Conservation (phyloP, 2,113 vertebrate species). For the Recurvirostra avosetta region DNA sequence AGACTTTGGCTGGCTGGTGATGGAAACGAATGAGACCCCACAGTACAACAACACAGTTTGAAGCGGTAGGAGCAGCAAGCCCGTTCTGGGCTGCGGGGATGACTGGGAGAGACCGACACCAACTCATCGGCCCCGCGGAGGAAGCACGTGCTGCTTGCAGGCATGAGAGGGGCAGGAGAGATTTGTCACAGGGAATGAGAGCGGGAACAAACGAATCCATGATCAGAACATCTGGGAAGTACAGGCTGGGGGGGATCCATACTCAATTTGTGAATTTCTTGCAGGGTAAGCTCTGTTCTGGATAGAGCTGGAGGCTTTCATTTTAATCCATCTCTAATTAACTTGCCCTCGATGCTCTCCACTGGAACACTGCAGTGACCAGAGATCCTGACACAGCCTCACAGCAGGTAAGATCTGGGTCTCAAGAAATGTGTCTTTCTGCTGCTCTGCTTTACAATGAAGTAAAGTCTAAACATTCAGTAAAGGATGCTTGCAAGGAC, state of each 20-base stretch:
- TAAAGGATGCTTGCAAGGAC: background rate
- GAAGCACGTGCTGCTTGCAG: background rate
- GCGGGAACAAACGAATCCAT: background rate
- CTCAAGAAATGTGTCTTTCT: background rate
- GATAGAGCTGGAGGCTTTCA: background rate
- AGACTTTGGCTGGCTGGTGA: background rate
- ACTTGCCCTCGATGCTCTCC: background rate
- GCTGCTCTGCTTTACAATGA: background rate
- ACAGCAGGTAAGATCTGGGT: background rate
- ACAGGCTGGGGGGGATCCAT: background rate
- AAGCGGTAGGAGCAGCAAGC: background rate
- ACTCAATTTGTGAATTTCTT: background rate
- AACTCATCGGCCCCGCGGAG: accelerated
- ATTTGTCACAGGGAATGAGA: background rate
- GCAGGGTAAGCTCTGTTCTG: background rate
- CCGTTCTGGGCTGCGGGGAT: background rate
- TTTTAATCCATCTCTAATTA: background rate
- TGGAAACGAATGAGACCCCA: background rate
- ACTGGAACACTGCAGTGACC: background rate
- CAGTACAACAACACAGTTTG: background rate
- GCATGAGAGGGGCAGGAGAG: background rate
- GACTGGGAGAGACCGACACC: background rate
- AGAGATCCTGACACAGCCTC: background rate
- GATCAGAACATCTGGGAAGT: background rate
- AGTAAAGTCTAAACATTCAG: background rate